Conservation (phyloP, 2,888 invertebrate species). For the Acronicta psi region DNA sequence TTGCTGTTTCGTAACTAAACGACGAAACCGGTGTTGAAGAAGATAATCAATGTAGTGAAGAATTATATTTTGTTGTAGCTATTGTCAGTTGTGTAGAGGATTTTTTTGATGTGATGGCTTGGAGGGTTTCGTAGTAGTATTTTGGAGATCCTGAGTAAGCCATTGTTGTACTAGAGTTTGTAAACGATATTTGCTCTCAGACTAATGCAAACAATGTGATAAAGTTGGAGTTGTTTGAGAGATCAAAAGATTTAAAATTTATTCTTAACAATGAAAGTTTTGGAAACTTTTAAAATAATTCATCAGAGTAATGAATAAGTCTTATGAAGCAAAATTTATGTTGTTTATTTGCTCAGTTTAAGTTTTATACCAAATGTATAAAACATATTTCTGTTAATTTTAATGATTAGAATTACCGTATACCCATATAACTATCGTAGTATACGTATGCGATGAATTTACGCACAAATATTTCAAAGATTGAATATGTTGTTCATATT, state of each 20-base stretch:
- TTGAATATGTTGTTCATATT: no score
- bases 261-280: slow-evolving; percentile 47
- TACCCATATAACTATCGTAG: no score
- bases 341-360: slow-evolving; percentile 24
- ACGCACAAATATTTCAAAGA: no score
- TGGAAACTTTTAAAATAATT: slow-evolving; percentile 47
- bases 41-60: slow-evolving; percentile 25
- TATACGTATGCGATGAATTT: no score
- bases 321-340: slow-evolving; percentile 37
- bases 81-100: slow-evolving; percentile 44
- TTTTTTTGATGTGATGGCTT: slow-evolving; percentile 45
- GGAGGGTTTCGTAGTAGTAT: slow-evolving; percentile 49
- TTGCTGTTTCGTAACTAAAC: slow-evolving; percentile 31
- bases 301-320: slow-evolving; percentile 47
- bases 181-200: slow-evolving; percentile 52
- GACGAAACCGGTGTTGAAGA: slow-evolving; percentile 2
- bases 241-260: slow-evolving; percentile 51
- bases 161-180: slow-evolving; percentile 51
- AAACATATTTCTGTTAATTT: no score
- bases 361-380: not conserved
- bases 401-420: no score
- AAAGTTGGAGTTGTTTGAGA: slow-evolving; percentile 43
- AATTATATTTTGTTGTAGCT: slow-evolving; percentile 17
- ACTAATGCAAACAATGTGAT: slow-evolving; percentile 48
- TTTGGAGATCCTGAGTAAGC: slow-evolving; percentile 57